Conservation (phyloP, 1,140 invertebrate genomes). For the Drosophila tsacasi region DNA sequence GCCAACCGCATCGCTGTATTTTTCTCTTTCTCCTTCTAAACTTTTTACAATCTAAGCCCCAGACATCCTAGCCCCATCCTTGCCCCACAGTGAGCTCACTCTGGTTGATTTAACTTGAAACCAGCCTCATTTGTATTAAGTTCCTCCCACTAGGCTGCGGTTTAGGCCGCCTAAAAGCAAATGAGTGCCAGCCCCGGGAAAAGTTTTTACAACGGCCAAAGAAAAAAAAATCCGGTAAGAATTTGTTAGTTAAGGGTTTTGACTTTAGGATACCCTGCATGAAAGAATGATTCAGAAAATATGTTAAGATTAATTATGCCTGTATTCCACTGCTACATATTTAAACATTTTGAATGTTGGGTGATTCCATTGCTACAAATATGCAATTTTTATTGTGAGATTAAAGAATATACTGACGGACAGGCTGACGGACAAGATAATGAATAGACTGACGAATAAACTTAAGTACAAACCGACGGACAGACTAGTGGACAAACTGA, state of each 20-base stretch:
- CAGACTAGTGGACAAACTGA: fast-evolving
- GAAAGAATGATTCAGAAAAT: not conserved
- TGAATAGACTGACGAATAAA: not conserved
- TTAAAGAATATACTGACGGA: no score
- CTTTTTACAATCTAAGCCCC: constrained; percentile 48
- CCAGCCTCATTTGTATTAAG: constrained; percentile 80
- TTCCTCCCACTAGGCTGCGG: constrained; percentile 53
- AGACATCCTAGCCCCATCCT: constrained; percentile 5
- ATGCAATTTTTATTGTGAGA: no score
- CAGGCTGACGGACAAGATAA: not conserved
- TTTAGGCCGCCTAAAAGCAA: constrained; percentile 47
- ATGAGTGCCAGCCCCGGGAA: constrained; percentile 56
- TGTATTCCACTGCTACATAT: no score
- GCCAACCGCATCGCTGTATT: constrained; percentile 18
- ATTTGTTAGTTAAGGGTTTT: not conserved
- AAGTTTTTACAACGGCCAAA: constrained; percentile 22
- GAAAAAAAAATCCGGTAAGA: constrained; percentile 5
- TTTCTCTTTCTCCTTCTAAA: constrained; percentile 31
- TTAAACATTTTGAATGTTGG: no score
- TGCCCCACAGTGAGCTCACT: constrained; percentile 14
- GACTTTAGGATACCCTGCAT: not conserved
- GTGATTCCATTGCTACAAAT: no score
- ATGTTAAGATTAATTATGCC: no score
- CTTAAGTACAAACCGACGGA: not conserved
- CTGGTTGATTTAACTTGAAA: constrained; percentile 80